Evolutionary conservation across 2,113 vertebrate genomes (phyloP), one percentile per base, ranked within the genome.

Genomic region (Caracal caracal): DNA sequence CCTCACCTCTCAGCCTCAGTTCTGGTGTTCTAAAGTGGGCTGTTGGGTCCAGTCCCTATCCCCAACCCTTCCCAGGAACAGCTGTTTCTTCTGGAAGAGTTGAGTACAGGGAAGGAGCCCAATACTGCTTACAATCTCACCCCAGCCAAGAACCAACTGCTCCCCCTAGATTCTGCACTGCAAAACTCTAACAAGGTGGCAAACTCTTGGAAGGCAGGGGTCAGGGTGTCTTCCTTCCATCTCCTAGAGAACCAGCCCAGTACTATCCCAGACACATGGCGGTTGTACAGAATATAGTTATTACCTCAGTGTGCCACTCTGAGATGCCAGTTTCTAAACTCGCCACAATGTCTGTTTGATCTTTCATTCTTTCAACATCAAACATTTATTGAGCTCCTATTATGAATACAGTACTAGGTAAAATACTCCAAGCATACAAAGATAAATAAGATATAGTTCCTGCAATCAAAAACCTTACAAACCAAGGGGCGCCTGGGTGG

Each of bases 351-450:
- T 53, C 53, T 35, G 33, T 80, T n/a, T 0, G 4, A 13, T 15
- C 20, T 43, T 84, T 59, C 56, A 53, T 78, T 95, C 28, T 53
- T 86, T 86, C 28, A 84, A 59, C 12, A 66, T 73, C 47, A 73
- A 43, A 66, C 30, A 80, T 51, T 35, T 43, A 30, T 51, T 59
- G 56, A 80, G 22, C 19, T 63, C 28, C 83, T 80, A 40, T 43
- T 49, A 15, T 59, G 83, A 71, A 53, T 78, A 59, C 10, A 59
- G 20, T 12, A 24, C 13, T 53, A 73, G 63, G 15, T 49, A 71
- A 49, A 24, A n/a, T 11, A 40, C 49, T 92, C 65, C 49, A 51
- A 26, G 28, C 47, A 63, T 9, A 59, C 12, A 75, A 66, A 78
- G 28, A n/a, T 56, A 75, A 93, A 33, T 63, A 80, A 61, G 47